Evolutionary conservation across 1,140 invertebrate genomes (phyloP).

Genomic region (Cyclina sinensis): DNA sequence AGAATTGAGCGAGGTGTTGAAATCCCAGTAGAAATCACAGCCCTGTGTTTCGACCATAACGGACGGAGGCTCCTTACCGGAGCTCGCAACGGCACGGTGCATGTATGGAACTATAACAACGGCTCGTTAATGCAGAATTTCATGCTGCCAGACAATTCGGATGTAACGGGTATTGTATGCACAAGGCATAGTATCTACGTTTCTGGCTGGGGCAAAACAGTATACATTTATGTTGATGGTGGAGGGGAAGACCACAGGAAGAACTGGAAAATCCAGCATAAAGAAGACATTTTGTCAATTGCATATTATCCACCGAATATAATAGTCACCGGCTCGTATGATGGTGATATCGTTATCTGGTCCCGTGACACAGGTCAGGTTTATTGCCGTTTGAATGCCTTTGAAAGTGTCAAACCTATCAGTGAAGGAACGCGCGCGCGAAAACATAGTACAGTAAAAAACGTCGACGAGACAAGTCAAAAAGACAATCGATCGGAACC

Average conservation of each 20-base stretch:
- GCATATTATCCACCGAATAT: conserved; percentile 87
- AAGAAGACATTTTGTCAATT: conserved; percentile 91
- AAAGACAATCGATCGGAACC: background rate
- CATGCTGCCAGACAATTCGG: conserved; percentile 61
- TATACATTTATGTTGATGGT: conserved; percentile 91
- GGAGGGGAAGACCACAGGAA: conserved; percentile 85
- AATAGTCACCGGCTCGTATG: conserved; percentile 90
- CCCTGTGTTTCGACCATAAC: conserved; percentile 91
- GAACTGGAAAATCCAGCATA: conserved; percentile 90
- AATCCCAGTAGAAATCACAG: conserved; percentile 91
- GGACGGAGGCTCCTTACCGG: conserved; percentile 91
- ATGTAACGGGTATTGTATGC: conserved; percentile 70
- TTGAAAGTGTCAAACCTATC: conserved; percentile 69
- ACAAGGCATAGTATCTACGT: conserved; percentile 89
- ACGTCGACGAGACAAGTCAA: background rate
- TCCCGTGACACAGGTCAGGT: conserved; percentile 91
- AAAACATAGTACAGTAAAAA: background rate
- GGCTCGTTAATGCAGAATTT: conserved; percentile 89
- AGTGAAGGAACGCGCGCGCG: conserved; percentile 41
- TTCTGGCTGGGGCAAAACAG: conserved; percentile 90
- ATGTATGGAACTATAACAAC: conserved; percentile 94
- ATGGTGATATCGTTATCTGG: conserved; percentile 93
- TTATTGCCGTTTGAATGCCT: conserved; percentile 86
- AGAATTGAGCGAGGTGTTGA: conserved; percentile 83
- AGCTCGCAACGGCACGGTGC: conserved; percentile 90